Evolutionary conservation across 2,888 invertebrate species (phyloP), one percentile per base, ranked within the genome.

Genomic region (Apotomis capreana): DNA sequence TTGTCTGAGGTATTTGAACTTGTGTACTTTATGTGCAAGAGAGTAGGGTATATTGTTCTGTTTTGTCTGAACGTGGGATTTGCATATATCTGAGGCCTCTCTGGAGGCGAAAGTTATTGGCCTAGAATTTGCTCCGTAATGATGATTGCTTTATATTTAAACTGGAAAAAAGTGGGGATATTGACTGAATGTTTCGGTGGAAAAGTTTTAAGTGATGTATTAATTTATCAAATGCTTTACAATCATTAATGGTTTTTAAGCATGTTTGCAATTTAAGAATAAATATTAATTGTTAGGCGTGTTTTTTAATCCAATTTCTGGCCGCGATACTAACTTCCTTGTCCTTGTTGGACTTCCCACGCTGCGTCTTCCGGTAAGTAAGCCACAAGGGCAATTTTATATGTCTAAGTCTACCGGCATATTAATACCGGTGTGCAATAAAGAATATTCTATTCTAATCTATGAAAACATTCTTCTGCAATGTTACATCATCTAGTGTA

Each of bases 1-100:
- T 67, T 67, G 67, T 57, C 57, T 67, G 49, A 37, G 51, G 61
- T 61, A 15, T 40, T 57, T 71, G 71, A 52, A 68, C 67, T 40
- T 40, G 40, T 40, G 40, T 40, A 40, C 40, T 62, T n/a, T 68
- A 62, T 71, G 1, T 62, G 52, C 9, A 61, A 46, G 26, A 8
- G 26, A 13, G 40, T 57, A 26, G 49, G 61, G 62, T 62, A 68
- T 13, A 58, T 58, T 62, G 51, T 71, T 44, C 62, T 46, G 12
- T 67, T 67, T 44, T 40, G 4, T 13, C 13, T 13, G 13, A 15
- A 40, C 10, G 9, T 26, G 57, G 46, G 49, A 61, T 67, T 57
- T 67, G 61, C 57, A 55, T 70, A 55, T 46, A 57, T 54, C 44
- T 40, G 57, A 54, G 46, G 13, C 37, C 13, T 64, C 44, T 69